Evolutionary conservation across 2,888 invertebrate genomes (phyloP).

Genomic region (Eutolmus rufibarbis): DNA sequence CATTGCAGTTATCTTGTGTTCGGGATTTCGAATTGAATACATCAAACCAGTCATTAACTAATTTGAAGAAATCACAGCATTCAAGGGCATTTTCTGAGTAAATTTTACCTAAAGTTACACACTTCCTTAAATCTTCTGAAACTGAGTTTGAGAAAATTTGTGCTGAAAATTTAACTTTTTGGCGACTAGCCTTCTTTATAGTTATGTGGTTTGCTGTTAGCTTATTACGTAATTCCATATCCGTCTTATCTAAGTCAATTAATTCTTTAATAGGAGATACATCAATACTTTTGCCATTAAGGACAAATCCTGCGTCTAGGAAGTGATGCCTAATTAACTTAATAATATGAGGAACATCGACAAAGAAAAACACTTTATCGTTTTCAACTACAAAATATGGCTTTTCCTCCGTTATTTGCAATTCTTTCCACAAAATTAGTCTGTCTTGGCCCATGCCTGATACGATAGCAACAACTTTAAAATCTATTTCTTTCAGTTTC

Average conservation of each 20-base stretch:
- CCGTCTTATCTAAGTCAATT: not conserved
- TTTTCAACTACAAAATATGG: not conserved
- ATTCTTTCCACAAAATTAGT: conserved; percentile 12
- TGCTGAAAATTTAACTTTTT: conserved; percentile 46
- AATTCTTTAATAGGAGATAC: conserved; percentile 24
- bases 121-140: conserved; percentile 47
- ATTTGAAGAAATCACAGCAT: conserved; percentile 49
- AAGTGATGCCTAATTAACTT: conserved; percentile 49
- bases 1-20: conserved; percentile 42
- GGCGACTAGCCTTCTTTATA: not conserved
- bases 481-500: conserved; percentile 29
- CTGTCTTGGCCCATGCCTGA: conserved; percentile 25
- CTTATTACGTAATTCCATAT: not conserved
- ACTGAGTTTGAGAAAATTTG: conserved; percentile 51
- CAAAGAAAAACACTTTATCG: conserved; percentile 40
- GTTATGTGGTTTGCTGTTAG: not conserved
- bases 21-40: conserved; percentile 48
- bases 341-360: conserved; percentile 44
- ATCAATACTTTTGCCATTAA: conserved; percentile 35
- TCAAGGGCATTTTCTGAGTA: conserved; percentile 46
- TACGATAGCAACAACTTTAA: conserved; percentile 31
- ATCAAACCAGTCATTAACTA: conserved; percentile 51
- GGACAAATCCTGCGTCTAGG: conserved; percentile 44
- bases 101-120: conserved; percentile 45
- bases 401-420: conserved; percentile 54